phyloP scores from a whole-genome alignment of 2,888 invertebrate genomes.

The Lamproptera curius region DNA sequence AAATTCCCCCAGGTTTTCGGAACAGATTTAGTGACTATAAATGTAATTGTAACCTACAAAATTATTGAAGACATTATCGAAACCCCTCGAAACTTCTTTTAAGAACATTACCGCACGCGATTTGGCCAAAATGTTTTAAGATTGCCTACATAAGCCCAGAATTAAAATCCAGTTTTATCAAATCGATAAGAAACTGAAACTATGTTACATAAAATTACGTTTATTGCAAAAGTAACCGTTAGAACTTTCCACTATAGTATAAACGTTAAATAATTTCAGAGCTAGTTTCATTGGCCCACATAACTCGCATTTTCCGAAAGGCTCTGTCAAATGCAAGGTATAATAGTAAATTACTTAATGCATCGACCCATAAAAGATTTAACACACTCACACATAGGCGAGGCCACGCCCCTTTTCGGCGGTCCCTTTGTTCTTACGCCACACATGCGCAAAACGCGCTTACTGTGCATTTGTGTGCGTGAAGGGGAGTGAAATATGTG shows the following conservation, averaged over 20 bases:
- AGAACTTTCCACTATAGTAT: neutral
- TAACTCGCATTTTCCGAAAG: slow-evolving; percentile 14
- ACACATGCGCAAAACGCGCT: slow-evolving; percentile 49
- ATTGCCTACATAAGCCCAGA: too few species aligned
- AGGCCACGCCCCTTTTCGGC: slow-evolving; percentile 49
- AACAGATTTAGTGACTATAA: too few species aligned
- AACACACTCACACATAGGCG: slow-evolving; percentile 41
- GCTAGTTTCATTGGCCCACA: slow-evolving; percentile 3
- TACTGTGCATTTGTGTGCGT: slow-evolving; percentile 36
- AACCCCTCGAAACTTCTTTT: too few species aligned
- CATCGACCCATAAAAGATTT: slow-evolving; percentile 76
- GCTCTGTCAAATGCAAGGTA: slow-evolving; percentile 66
- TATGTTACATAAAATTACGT: too few species aligned
- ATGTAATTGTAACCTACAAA: too few species aligned
- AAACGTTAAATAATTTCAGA: neutral
- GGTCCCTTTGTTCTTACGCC: slow-evolving; percentile 54
- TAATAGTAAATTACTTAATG: slow-evolving; percentile 76
- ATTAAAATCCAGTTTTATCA: too few species aligned
- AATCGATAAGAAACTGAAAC: too few species aligned
- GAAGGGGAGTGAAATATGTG: slow-evolving; percentile 53
- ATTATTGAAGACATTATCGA: too few species aligned
- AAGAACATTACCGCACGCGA: too few species aligned
- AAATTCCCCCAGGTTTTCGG: too few species aligned
- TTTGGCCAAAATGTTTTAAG: too few species aligned
- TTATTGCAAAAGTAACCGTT: too few species aligned